A percentile compares a stretch with the other conserved stretches of the same genome.
Conservation (phyloP, 2,888 invertebrate species). For the Leucoptera coffeella region DNA sequence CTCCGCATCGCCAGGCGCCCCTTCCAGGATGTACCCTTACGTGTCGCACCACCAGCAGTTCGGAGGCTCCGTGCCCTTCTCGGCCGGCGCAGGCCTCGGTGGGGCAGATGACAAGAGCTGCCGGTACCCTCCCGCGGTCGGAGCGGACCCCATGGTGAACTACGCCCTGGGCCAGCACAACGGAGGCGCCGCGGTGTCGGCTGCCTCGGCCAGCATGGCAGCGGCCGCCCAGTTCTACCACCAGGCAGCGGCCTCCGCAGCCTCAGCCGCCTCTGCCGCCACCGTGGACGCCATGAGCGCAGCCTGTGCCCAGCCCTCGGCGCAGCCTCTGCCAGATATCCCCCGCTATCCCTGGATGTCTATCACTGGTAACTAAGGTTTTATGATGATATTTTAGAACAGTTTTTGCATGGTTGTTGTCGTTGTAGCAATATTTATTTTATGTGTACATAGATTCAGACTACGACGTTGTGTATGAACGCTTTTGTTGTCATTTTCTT, state of each 20-base stretch:
- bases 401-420: neutral
- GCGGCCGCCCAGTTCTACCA: conserved; percentile 85
- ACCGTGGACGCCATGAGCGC: conserved; percentile 78
- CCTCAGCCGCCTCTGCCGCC: conserved; percentile 68
- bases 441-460: neutral
- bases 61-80: conserved; percentile 61
- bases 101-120: conserved; percentile 71
- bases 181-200: conserved; percentile 62
- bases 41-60: conserved; percentile 78
- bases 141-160: conserved; percentile 72
- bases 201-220: conserved; percentile 61
- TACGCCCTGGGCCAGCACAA: conserved; percentile 75
- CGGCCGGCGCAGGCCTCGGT: conserved; percentile 61
- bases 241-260: conserved; percentile 71
- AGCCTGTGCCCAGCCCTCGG: conserved; percentile 74
- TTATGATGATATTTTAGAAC: conserved; percentile 10
- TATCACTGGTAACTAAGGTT: conserved; percentile 75
- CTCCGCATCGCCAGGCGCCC: conserved; percentile 66
- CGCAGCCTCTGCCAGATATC: conserved; percentile 85
- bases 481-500: neutral
- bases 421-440: neutral
- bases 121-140: conserved; percentile 65
- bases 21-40: conserved; percentile 89
- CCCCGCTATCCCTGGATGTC: conserved; percentile 96
- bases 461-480: neutral